Evolutionary conservation across 1,140 invertebrate species (phyloP).

Genomic region (Notospermus geniculatus): DNA sequence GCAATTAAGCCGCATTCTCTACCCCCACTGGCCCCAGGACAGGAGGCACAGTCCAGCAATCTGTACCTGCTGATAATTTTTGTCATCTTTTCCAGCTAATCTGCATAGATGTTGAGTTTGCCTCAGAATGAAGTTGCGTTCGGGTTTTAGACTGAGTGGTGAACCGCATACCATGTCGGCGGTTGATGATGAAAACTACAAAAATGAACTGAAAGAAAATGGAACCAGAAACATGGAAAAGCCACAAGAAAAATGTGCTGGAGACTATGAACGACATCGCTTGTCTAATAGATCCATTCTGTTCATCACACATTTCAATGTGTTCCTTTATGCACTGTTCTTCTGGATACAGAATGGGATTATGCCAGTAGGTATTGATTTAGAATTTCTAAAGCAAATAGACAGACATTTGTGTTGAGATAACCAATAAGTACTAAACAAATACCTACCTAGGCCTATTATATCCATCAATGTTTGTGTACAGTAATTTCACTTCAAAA

Average conservation of each 20-base stretch:
- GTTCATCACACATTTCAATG: slow-evolving; percentile 35
- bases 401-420: not conserved
- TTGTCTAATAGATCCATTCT: not conserved
- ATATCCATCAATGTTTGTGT: slow-evolving; percentile 10
- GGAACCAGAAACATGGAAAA: not conserved
- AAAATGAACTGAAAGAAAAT: not conserved
- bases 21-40: too few species aligned
- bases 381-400: not conserved
- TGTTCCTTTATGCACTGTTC: slow-evolving; percentile 46
- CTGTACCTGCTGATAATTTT: too few species aligned
- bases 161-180: not conserved
- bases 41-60: too few species aligned
- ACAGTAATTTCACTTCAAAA: not conserved
- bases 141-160: not conserved
- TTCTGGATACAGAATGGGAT: slow-evolving; percentile 49
- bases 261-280: not conserved
- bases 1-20: too few species aligned
- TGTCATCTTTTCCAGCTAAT: too few species aligned
- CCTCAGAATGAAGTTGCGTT: not conserved
- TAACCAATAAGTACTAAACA: not conserved
- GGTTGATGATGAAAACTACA: slow-evolving; percentile 1
- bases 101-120: too few species aligned
- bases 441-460: not conserved
- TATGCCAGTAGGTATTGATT: slow-evolving; percentile 34
- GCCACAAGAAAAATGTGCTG: not conserved